Conservation (phyloP, 2,797 vertebrate species). For the Peromyscus nudipes region DNA sequence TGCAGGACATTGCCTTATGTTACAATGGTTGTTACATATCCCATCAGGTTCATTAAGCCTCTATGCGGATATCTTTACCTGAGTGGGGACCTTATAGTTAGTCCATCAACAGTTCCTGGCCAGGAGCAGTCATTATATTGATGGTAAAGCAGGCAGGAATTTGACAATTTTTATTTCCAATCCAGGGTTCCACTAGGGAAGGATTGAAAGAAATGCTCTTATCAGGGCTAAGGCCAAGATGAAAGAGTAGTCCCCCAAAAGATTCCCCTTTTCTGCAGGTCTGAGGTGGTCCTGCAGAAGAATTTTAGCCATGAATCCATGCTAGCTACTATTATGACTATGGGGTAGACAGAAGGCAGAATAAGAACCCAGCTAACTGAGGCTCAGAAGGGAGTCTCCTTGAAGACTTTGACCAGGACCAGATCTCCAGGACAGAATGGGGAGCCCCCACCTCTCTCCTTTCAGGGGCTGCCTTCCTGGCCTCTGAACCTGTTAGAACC, state of each 20-base stretch:
- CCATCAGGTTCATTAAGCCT: background rate
- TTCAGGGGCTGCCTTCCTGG: background rate
- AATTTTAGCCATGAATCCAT: background rate
- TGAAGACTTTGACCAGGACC: background rate
- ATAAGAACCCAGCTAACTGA: background rate
- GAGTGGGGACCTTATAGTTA: background rate
- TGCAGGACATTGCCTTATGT: background rate
- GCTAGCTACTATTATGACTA: background rate
- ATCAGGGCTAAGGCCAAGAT: background rate
- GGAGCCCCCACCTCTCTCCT: too few species aligned
- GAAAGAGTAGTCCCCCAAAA: background rate
- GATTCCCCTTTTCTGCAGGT: background rate
- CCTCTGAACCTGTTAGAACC: background rate
- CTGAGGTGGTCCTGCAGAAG: background rate
- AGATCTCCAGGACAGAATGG: background rate
- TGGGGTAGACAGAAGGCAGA: background rate
- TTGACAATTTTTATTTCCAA: background rate
- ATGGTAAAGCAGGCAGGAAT: background rate
- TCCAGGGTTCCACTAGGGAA: background rate
- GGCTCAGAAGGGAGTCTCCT: background rate
- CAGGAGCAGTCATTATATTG: background rate
- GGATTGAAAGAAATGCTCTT: background rate
- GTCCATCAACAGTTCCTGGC: background rate
- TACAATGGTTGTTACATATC: background rate
- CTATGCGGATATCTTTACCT: background rate